Base-by-base conservation (phyloP, 2,797 vertebrate genomes). In the Coracias cyanogaster region DNA sequence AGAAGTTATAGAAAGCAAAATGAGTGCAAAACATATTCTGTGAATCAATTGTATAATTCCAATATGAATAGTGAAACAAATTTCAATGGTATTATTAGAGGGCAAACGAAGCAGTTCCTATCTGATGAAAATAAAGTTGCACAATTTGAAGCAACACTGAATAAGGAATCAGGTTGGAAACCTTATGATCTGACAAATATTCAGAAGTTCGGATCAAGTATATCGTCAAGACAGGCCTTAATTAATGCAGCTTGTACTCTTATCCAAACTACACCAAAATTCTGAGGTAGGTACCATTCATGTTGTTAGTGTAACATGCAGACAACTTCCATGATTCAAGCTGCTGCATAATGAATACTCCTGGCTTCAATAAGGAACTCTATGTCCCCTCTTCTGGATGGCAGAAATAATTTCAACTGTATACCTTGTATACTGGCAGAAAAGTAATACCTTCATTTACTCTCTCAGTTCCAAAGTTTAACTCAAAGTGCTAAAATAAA, bases 401-500 rank as follows among this genome's bases (percentile, higher is more conserved):
- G 76, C n/a, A 90, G 69, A 85, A 91, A 72, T 20, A 0, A 57
- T 79, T 93, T 95, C 65, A 83, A 19, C 39, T 79, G 2, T 82
- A 62, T 83, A 78, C 33, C 48, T 52, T 76, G 13, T 55, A 65
- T n/a, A 73, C 62, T 94, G 70, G 28, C 46, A 33, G 83, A 52
- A 61, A 95, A 91, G 9, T 62, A 81, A 51, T 18, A 37, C 46
- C 91, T 91, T 86, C 10, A 66, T 82, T 95, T 88, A 29, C 22
- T 78, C 41, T 67, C 57, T 72, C 9, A n/a, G 54, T 84, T 94
- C 82, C 58, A 79, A 86, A 90, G 54, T 69, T 88, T 58, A 93
- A 82, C 55, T 95, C 33, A 35, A 90, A 86, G 46, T 90, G 89
- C 77, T 93, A 86, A 93, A 92, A 85, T 70, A 54, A 24, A 92